Evolutionary conservation across 2,113 vertebrate genomes (phyloP).

Genomic region (Emydocephalus ijimae): DNA sequence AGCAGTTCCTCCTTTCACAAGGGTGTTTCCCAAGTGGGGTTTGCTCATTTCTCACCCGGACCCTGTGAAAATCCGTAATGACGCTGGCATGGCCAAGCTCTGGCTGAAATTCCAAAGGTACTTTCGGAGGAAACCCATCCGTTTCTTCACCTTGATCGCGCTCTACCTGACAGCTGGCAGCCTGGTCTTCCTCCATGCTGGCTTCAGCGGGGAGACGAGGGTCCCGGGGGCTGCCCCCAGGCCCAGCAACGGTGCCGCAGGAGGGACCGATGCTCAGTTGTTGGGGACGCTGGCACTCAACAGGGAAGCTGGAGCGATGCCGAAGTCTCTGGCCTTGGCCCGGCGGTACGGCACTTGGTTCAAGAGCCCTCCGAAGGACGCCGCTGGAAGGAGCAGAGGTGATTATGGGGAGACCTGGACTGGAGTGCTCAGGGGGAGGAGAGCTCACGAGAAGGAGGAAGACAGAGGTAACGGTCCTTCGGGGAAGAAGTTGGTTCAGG

Average conservation of each 20-base stretch:
- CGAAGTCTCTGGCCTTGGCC: slow-evolving; percentile 32
- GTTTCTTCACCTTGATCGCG: slow-evolving; percentile 90
- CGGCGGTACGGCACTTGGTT: slow-evolving; percentile 80
- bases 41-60: not conserved
- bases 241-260: slow-evolving; percentile 36
- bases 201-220: slow-evolving; percentile 75
- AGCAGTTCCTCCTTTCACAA: not conserved
- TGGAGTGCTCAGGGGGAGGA: slow-evolving; percentile 76
- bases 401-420: slow-evolving; percentile 78
- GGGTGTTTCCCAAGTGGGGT: not conserved
- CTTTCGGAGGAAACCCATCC: slow-evolving; percentile 85
- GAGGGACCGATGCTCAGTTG: slow-evolving; percentile 66
- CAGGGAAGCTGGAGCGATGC: slow-evolving; percentile 72
- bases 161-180: slow-evolving; percentile 92
- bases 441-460: slow-evolving; percentile 81
- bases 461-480: slow-evolving; percentile 78
- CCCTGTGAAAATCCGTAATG: slow-evolving; percentile 60
- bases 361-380: slow-evolving; percentile 71
- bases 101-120: slow-evolving; percentile 90
- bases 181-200: slow-evolving; percentile 87
- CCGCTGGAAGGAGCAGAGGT: slow-evolving; percentile 58
- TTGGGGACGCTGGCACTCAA: slow-evolving; percentile 68
- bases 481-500: not conserved
- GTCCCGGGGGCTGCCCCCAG: slow-evolving; percentile 48
- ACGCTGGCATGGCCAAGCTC: slow-evolving; percentile 85